Evolutionary conservation across 2,113 vertebrate species (phyloP).

Genomic region (Tachuris rubrigastra): DNA sequence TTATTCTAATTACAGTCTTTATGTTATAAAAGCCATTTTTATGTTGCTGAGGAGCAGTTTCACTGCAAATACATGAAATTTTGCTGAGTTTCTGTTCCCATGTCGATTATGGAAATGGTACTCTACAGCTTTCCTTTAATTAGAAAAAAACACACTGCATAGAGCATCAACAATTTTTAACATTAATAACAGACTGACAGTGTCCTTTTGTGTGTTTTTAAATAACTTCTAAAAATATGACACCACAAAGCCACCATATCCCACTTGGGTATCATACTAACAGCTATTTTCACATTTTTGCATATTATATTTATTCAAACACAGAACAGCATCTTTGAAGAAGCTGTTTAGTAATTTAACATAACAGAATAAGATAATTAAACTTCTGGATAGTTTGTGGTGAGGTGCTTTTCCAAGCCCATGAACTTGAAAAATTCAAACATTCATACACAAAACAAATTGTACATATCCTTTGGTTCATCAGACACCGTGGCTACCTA

Average conservation of each 20-base stretch:
- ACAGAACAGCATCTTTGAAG: constrained; percentile 1
- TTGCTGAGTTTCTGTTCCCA: constrained; percentile 78
- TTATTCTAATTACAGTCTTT: constrained; percentile 86
- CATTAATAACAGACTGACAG: constrained; percentile 71
- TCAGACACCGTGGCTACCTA: neutral
- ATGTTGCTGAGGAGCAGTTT: constrained; percentile 77
- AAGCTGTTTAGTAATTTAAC: constrained; percentile 47
- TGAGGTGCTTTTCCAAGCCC: neutral
- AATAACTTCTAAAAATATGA: constrained; percentile 56
- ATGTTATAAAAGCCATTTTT: constrained; percentile 82
- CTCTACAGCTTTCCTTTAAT: constrained; percentile 77
- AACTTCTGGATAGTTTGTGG: constrained; percentile 11
- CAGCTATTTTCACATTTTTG: neutral
- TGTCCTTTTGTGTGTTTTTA: constrained; percentile 71
- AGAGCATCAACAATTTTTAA: constrained; percentile 73
- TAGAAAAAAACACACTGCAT: constrained; percentile 81
- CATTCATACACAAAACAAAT: neutral
- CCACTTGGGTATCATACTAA: neutral
- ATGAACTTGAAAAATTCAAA: constrained; percentile 38
- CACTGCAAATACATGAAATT: constrained; percentile 78
- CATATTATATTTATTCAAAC: constrained; percentile 42
- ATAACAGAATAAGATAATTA: constrained; percentile 44
- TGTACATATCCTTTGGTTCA: neutral
- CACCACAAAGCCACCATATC: neutral
- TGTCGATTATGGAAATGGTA: constrained; percentile 77